Base-by-base conservation (phyloP, 64 coral and sea anemone genomes). In the Montipora capricornis region DNA sequence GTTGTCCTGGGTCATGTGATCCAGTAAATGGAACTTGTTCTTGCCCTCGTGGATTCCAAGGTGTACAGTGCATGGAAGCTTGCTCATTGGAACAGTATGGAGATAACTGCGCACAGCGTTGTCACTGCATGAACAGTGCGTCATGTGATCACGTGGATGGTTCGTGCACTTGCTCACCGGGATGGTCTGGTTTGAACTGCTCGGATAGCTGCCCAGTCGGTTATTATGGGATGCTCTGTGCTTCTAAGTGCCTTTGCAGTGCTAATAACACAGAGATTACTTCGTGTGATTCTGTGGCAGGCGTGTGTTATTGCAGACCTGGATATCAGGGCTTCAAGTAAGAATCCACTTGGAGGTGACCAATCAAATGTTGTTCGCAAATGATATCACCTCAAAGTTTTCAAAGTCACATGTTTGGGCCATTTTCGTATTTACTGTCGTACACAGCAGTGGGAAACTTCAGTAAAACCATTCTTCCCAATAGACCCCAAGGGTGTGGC, bases 131-230 rank as follows among this genome's bases (percentile, higher is more conserved):
- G n/a, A 96, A 94, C 26, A 69, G 69, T 53, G 82, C 83, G 20
- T 91, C 91, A 8, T 99, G 97, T 92, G 74, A 99, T 92, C 94
- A 94, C 82, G 77, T 92, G 73, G 84, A 82, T 76, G 97, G 97
- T 51, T 85, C 26, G 48, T 99, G 97, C 68, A 93, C 84, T 7
- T 99, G 97, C 81, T 12, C 49, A 10, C 83, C 97, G 8, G 97
- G 97, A 9, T 97, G 88, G 92, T 80, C 64, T 44, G 95, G 95
- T 26, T 66, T 14, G 0, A 89, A 88, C 68, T 97, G 95, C 73
- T 91, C 81, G 4, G 69, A 95, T 8, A 90, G 29, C 1, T 98
- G 96, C 20, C 96, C 58, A 44, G 12, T 89, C 19, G 96, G 96
- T 48, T 79, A 67, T 58, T 97, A 91, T 69, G 96, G 96, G 16